phyloP scores from a whole-genome alignment of 2,888 invertebrate species.

The Hirtodrosophila confusa region DNA sequence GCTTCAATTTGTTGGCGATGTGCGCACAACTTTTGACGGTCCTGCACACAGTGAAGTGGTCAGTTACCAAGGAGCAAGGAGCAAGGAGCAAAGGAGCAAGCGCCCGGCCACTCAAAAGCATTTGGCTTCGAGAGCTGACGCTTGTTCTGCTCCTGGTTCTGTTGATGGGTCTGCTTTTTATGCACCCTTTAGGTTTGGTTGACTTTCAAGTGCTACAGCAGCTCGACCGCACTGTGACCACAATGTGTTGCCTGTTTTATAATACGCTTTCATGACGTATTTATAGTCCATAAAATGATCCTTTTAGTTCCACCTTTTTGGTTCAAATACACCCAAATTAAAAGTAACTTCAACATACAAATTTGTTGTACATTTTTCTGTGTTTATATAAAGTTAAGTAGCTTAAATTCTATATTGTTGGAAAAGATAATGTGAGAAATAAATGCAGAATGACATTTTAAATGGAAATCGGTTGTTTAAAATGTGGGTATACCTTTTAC shows the following conservation, averaged over 20 bases:
- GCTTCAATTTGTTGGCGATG: not conserved
- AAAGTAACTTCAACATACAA: too few relatives aligned
- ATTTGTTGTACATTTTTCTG: too few relatives aligned
- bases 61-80: conserved; percentile 5
- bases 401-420: too few relatives aligned
- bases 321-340: too few relatives aligned
- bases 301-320: too few relatives aligned
- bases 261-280: too few relatives aligned
- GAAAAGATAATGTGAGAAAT: too few relatives aligned
- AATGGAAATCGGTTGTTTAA: too few relatives aligned
- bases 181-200: conserved; percentile 40
- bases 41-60: conserved; percentile 31
- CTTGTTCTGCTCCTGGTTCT: conserved; percentile 2
- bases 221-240: conserved; percentile 9
- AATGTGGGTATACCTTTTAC: too few relatives aligned
- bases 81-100: conserved; percentile 22
- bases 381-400: too few relatives aligned
- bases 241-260: conserved; percentile 9
- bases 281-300: too few relatives aligned
- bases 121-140: conserved; percentile 32
- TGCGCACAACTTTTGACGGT: conserved; percentile 26
- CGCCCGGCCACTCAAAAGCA: conserved; percentile 34
- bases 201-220: conserved; percentile 29
- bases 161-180: conserved; percentile 11
- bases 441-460: too few relatives aligned